Conservation (phyloP, 2,113 vertebrate species). For the Ammospiza nelsoni region DNA sequence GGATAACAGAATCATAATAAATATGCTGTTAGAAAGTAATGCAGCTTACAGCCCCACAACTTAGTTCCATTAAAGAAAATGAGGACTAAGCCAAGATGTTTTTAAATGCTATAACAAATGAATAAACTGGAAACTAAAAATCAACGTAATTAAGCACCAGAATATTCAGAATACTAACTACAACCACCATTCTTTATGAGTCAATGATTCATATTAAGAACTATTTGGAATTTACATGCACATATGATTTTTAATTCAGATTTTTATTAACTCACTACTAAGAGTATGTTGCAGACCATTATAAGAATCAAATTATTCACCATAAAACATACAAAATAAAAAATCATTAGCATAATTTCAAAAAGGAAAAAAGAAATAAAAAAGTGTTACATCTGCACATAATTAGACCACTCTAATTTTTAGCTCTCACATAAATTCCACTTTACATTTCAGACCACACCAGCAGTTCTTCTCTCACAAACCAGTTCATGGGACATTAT, state of each 20-base stretch:
- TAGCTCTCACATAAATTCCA: neutral
- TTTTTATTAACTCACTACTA: neutral
- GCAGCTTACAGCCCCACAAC: neutral
- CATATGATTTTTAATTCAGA: neutral
- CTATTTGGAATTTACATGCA: neutral
- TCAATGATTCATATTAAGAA: neutral
- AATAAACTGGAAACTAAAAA: constrained; percentile 8
- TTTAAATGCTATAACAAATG: neutral
- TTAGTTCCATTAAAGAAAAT: neutral
- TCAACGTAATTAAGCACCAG: neutral
- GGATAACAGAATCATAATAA: neutral
- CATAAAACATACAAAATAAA: neutral
- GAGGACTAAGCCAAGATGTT: neutral
- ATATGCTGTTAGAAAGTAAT: neutral
- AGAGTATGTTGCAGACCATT: neutral
- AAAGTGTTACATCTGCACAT: neutral
- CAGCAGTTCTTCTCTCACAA: neutral
- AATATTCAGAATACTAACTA: neutral
- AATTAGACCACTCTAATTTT: neutral
- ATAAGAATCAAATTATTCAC: neutral
- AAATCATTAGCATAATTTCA: neutral
- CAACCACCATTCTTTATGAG: neutral
- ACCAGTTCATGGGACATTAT: neutral
- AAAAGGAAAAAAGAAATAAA: neutral
- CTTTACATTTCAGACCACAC: neutral